Conservation (phyloP, 2,888 invertebrate genomes). For the Yponomeuta evonymella region DNA sequence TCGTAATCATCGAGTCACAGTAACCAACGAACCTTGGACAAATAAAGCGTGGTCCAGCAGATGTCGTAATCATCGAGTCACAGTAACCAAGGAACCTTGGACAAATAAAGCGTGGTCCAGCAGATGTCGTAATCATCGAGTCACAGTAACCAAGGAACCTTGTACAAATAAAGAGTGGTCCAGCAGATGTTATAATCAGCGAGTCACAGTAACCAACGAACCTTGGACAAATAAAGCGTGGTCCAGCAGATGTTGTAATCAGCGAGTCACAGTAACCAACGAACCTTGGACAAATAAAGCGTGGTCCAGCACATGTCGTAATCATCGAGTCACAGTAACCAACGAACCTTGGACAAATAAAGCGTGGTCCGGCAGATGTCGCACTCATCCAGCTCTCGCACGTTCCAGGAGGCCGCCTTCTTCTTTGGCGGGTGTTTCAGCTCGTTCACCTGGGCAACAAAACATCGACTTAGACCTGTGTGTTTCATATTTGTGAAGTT, state of each 20-base stretch:
- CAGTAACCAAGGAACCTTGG: no score
- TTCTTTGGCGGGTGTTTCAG: conserved; percentile 19
- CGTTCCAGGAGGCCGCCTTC: conserved; percentile 31
- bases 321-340: not conserved
- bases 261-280: conserved; percentile 21
- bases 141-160: conserved; percentile 71
- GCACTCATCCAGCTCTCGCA: conserved; percentile 79
- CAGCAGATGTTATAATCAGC: not conserved
- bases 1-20: no score
- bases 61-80: no score
- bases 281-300: conserved; percentile 88
- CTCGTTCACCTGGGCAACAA: conserved; percentile 9
- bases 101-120: no score
- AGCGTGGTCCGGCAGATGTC: conserved; percentile 89
- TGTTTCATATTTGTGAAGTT: no score
- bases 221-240: conserved; percentile 89
- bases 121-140: not conserved
- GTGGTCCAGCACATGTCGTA: conserved; percentile 45
- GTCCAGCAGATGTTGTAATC: not conserved
- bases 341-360: conserved; percentile 85
- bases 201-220: conserved; percentile 44
- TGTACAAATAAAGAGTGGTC: conserved; percentile 85
- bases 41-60: no score
- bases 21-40: no score
- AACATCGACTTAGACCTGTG: not conserved